Percentiles rank a stretch among this genome's conserved stretches.
Conservation (phyloP, 2,113 vertebrate genomes). For the Pelmatolapia mariae region DNA sequence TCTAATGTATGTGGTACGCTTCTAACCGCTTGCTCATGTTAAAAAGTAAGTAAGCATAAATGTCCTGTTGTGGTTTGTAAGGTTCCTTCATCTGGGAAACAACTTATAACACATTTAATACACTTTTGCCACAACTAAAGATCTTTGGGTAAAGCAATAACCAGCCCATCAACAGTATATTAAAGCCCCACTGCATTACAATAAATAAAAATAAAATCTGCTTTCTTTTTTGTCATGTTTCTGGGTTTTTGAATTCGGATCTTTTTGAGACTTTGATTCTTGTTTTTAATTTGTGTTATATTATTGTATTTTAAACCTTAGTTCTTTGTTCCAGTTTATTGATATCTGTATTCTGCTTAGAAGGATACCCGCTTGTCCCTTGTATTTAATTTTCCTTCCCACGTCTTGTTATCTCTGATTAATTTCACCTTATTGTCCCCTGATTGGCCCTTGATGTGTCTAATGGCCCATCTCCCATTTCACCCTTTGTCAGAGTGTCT, state of each 20-base stretch:
- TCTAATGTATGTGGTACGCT: background rate
- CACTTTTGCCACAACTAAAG: background rate
- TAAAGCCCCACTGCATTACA: background rate
- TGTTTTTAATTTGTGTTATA: background rate
- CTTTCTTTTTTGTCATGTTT: background rate
- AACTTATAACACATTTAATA: background rate
- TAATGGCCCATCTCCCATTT: background rate
- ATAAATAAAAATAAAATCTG: background rate
- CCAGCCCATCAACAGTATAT: background rate
- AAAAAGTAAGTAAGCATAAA: background rate
- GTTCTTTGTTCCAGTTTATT: background rate
- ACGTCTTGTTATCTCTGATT: background rate
- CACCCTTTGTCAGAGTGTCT: background rate
- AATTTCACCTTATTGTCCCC: background rate
- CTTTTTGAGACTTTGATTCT: background rate
- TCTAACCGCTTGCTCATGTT: background rate
- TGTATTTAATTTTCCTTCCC: background rate
- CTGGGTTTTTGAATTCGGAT: background rate
- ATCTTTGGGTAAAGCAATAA: background rate
- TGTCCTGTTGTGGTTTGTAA: background rate
- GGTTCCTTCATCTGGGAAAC: background rate
- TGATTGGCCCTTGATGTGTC: background rate
- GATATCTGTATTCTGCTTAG: fast-evolving
- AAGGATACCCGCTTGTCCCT: background rate
- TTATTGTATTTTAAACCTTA: background rate